These are phyloP conservation scores for Mixornis gularis DNA, from an alignment of 2,113 vertebrate species.

Conservation along the genomic window DNA sequence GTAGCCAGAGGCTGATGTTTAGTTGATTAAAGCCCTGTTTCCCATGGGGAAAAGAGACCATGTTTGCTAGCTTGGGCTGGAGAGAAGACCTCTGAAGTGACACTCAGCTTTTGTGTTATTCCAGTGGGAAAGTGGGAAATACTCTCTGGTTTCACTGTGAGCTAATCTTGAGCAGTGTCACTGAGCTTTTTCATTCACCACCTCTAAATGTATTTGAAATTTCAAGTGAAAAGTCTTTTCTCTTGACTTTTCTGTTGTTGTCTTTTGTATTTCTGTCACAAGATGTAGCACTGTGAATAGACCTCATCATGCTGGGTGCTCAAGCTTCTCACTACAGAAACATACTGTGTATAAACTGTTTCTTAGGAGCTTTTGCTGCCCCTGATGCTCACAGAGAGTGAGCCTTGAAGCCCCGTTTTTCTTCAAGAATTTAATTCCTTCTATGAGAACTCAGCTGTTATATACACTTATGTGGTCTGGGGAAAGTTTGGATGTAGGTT, in stretches of 20 bases:
- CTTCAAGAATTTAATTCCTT: neutral
- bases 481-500: neutral
- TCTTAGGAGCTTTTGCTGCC: neutral
- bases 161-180: neutral
- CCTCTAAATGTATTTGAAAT: neutral
- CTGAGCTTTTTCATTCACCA: neutral
- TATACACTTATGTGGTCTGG: neutral
- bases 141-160: neutral
- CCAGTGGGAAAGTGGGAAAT: neutral
- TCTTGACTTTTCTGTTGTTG: neutral
- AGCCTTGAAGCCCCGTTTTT: neutral
- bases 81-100: neutral
- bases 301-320: neutral
- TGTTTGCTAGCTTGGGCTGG: neutral
- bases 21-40: neutral
- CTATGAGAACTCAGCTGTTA: neutral
- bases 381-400: neutral
- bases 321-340: neutral
- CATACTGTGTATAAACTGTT: neutral
- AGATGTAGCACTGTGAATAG: neutral
- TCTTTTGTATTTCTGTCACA: neutral
- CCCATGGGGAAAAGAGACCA: neutral
- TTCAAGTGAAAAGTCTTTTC: neutral
- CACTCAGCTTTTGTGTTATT: neutral
- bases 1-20: neutral